Evolutionary conservation across 2,797 vertebrate genomes (phyloP).

Genomic region (Cottoperca gobio): DNA sequence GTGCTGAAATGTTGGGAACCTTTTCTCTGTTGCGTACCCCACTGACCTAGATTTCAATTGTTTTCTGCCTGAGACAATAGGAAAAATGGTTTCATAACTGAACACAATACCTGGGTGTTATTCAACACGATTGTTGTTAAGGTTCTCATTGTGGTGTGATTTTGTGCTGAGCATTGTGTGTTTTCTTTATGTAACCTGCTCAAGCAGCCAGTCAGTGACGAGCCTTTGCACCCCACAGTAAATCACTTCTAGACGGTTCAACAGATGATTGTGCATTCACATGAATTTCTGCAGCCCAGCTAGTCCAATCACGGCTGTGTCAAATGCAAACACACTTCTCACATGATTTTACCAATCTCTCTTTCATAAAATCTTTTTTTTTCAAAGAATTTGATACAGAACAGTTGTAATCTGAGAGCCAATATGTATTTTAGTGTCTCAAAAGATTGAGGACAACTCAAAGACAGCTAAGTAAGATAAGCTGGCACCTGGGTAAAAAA

Average conservation of each 20-base stretch:
- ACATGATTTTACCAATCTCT: not conserved
- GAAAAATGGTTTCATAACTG: conserved; percentile 82
- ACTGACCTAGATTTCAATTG: conserved; percentile 89
- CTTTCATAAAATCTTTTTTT: not conserved
- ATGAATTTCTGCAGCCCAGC: conserved; percentile 2
- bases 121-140: conserved; percentile 75
- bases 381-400: not conserved
- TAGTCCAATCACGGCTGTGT: not conserved
- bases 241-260: conserved; percentile 16
- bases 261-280: conserved; percentile 26
- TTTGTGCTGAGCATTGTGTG: conserved; percentile 60
- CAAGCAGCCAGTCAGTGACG: conserved; percentile 1
- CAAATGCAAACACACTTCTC: not conserved
- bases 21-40: conserved; percentile 80
- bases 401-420: not conserved
- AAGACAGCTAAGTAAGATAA: not conserved
- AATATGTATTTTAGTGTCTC: not conserved
- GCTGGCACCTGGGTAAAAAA: not conserved
- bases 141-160: conserved; percentile 70
- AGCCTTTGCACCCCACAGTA: conserved; percentile 1
- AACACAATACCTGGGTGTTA: conserved; percentile 86
- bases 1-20: conserved; percentile 79
- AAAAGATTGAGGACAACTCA: not conserved
- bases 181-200: conserved; percentile 67
- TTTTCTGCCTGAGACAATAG: conserved; percentile 83